Conservation (phyloP, 1,140 invertebrate species). For the Dysdera silvatica region DNA sequence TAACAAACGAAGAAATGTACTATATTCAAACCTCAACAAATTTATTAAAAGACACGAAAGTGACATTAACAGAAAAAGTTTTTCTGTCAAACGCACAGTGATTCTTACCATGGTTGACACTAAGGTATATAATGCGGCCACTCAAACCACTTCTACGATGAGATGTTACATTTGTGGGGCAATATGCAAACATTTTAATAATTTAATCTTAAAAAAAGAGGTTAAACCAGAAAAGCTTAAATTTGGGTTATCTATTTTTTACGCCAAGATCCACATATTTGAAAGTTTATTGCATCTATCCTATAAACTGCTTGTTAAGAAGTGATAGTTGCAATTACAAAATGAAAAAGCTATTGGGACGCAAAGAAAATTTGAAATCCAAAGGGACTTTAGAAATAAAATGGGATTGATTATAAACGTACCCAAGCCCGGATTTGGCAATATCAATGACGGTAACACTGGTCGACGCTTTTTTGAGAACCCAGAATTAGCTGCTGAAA, state of each 20-base stretch:
- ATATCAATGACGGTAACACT: slow-evolving; percentile 34
- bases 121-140: not conserved
- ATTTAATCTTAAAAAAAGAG: not conserved
- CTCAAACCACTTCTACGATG: not conserved
- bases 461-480: slow-evolving; percentile 52
- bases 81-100: not conserved
- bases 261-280: not conserved
- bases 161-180: slow-evolving; percentile 1
- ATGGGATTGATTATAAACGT: not conserved
- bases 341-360: not conserved
- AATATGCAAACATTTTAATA: not conserved
- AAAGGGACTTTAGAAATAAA: not conserved
- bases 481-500: slow-evolving; percentile 49
- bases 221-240: not conserved
- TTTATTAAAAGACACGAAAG: not conserved
- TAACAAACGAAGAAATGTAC: not conserved
- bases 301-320: not conserved
- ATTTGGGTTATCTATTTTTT: not conserved
- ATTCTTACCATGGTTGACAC: not conserved
- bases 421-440: slow-evolving; percentile 2
- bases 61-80: not conserved
- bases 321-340: not conserved
- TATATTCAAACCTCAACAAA: not conserved
- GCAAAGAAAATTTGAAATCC: not conserved
- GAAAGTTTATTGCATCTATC: not conserved